Evolutionary conservation across 2,113 vertebrate genomes (phyloP), one percentile per base, ranked within the genome.

Genomic region (Corvus cornix): DNA sequence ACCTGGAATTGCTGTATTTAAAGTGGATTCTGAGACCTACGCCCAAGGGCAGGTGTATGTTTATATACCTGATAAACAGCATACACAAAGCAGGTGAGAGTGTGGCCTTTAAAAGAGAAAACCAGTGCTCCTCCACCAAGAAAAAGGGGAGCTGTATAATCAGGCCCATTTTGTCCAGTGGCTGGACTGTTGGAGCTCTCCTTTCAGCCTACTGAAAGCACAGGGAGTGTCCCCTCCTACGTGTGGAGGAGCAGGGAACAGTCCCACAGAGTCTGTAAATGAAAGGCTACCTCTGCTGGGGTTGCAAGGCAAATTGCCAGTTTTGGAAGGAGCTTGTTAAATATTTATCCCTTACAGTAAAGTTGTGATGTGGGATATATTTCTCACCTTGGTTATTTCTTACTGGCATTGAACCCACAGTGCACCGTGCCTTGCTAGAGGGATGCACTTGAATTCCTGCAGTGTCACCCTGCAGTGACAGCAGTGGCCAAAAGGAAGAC

Each of bases 301-400:
- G 9, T 37, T 87, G 23, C 53, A 78, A 73, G 64, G 33, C 28
- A 81, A 52, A 48, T 43, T 4, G 0, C 35, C 48, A 51, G 28
- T 41, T 94, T 64, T 82, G 46, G 46, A 53, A 88, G 58, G 52
- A 86, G 19, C 31, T 56, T 35, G 68, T 62, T 79, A 91, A 93
- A 88, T 73, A 81, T 83, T 88, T 74, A 88, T 35, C 16, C 53
- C 17, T 52, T 48, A 37, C 8, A 86, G 31, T 48, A 59, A 60
- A 60, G 35, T 21, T 82, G 49, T 59, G 55, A 49, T 43, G 26
- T 37, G 35, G 35, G 31, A 53, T 73, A 1, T 70, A 20, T 78
- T 76, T 94, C 60, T 79, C 41, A 78, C 68, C 21, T 56, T 78
- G 59, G 60, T 55, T 72, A 63, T 84, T 92, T 91, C 55, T 44